These are phyloP conservation scores for Carpatolechia fugitivella DNA, from an alignment of 2,888 invertebrate genomes.

Conservation along the genomic window DNA sequence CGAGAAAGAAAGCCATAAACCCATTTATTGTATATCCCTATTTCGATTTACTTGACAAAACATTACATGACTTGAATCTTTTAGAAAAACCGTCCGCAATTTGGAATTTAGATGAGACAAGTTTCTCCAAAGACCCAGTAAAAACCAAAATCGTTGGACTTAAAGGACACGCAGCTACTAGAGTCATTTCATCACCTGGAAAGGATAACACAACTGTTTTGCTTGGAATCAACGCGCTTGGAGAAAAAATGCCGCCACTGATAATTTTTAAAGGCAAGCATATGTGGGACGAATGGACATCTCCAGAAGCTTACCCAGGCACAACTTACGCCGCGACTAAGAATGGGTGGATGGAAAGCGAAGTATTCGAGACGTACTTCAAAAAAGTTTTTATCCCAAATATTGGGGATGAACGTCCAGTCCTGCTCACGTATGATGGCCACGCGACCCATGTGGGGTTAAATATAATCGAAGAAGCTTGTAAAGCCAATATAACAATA, in stretches of 20 bases:
- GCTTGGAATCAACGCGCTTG: constrained; percentile 24
- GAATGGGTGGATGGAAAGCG: constrained; percentile 42
- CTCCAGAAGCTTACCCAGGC: constrained; percentile 23
- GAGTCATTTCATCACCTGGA: constrained; percentile 21
- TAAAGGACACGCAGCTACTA: constrained; percentile 17
- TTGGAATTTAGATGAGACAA: constrained; percentile 20
- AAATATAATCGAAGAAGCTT: constrained; percentile 23
- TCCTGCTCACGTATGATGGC: constrained; percentile 23
- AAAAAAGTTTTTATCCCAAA: constrained; percentile 27
- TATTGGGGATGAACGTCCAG: constrained; percentile 20
- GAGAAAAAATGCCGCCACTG: constrained; percentile 29
- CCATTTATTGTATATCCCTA: constrained; percentile 22
- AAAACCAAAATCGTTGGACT: constrained; percentile 19
- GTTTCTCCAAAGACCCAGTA: constrained; percentile 16
- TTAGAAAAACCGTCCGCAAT: constrained; percentile 9
- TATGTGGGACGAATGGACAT: constrained; percentile 36
- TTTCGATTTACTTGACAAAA: constrained; percentile 21
- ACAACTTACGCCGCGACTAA: constrained; percentile 31
- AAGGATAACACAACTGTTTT: constrained; percentile 29
- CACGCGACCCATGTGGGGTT: constrained; percentile 23
- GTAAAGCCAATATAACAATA: constrained; percentile 27
- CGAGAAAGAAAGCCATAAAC: constrained; percentile 21
- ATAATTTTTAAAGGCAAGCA: constrained; percentile 31
- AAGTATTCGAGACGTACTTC: constrained; percentile 32
- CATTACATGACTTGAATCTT: constrained; percentile 5